Evolutionary conservation across 1,140 invertebrate genomes (phyloP), one percentile per base, ranked within the genome.

Genomic region (Gryon sp.): DNA sequence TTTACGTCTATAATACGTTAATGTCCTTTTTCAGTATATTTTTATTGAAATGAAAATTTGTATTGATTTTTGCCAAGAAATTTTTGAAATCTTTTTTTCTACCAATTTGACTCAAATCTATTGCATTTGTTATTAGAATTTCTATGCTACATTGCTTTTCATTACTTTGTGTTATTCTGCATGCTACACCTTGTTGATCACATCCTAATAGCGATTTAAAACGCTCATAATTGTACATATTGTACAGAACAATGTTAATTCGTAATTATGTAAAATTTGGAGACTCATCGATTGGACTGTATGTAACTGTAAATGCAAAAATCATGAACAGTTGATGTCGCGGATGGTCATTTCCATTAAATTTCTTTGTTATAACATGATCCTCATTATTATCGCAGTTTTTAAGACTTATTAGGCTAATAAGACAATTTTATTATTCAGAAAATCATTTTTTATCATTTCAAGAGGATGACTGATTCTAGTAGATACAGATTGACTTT

Each of bases 171-270:
- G 4, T 52, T 41, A 7, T 48, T 53, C 18, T 16, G 18, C 14
- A 19, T 8, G 62, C 43, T 48, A 48, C 52, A 60, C 43, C 43
- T 59, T 11, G 43, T 57, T 24, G 45, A 68, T 36, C 26, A 36
- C 52, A 50, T 22, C 34, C 8, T 9, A 18, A 16, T 16, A 28
- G 19, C 22, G 7, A 52, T 65, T 22, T 24, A 26, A 15, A 22
- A 36, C 9, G 45, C 60, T 65, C 45, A 59, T 40, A 26, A 34
- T 63, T 76, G 73, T 69, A 76, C 26, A 76, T 68, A 76, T 41
- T 76, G 63, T 76, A 68, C 32, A 75, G 62, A 16, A 55, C 69
- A 68, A 63, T 48, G 34, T 69, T 69, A 69, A 60, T 36, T 57
- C 45, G 26, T 57, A 62, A 53, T 60, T 60, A 62, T 28, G 38